These are phyloP conservation scores for Rhamphomyia laevipes DNA, from an alignment of 2,888 invertebrate species.

Conservation along the genomic window DNA sequence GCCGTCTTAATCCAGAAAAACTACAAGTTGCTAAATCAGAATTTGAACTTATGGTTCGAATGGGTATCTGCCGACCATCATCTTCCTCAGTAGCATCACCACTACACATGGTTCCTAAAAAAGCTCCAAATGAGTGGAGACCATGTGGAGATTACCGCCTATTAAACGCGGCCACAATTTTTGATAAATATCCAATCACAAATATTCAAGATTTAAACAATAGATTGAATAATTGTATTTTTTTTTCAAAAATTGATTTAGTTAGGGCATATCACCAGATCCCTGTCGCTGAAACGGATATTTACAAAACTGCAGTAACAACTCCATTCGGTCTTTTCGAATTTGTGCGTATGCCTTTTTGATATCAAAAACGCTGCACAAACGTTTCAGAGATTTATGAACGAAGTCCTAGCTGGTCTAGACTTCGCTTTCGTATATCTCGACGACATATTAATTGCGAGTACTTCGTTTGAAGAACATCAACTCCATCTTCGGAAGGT, in stretches of 20 bases:
- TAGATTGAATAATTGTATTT: too few species aligned
- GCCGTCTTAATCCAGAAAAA: too few species aligned
- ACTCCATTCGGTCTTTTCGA: background rate
- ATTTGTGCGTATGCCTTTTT: too few species aligned
- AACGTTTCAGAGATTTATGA: background rate
- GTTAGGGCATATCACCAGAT: background rate
- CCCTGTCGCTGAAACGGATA: background rate
- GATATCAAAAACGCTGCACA: too few species aligned
- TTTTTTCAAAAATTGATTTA: background rate
- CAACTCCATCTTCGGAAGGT: too few species aligned
- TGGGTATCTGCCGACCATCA: conserved; percentile 7
- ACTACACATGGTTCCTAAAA: too few species aligned
- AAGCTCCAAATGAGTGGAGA: conserved; percentile 16
- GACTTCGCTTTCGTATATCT: too few species aligned
- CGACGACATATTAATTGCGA: too few species aligned
- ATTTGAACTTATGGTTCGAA: conserved; percentile 1
- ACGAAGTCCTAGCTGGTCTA: background rate
- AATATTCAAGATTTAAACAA: too few species aligned
- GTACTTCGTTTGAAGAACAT: too few species aligned
- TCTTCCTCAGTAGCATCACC: conserved; percentile 2
- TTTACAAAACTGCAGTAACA: background rate
- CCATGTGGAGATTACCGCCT: conserved; percentile 19
- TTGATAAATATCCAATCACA: conserved; percentile 24
- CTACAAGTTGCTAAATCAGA: conserved; percentile 13
- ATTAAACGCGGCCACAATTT: conserved; percentile 16